A percentile compares a stretch with the other conserved stretches of the same genome.
phyloP scores from a whole-genome alignment of 2,888 invertebrate species.

The Nemoura dubitans region DNA sequence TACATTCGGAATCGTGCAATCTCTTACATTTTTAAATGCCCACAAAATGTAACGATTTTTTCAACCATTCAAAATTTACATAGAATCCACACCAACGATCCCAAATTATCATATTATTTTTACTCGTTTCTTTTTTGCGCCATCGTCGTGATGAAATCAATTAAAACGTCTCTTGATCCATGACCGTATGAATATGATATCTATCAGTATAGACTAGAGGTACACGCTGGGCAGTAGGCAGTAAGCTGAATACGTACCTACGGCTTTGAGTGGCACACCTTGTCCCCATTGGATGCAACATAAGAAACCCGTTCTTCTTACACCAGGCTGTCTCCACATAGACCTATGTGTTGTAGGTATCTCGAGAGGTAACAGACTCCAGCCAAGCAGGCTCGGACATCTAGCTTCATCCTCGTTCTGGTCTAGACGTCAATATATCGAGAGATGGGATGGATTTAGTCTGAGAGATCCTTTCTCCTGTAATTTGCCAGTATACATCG shows the following conservation, averaged over 20 bases:
- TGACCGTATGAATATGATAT: slow-evolving; percentile 1
- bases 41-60: not conserved
- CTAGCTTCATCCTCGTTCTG: no score
- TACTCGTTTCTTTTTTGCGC: not conserved
- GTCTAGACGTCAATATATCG: not conserved
- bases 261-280: not conserved
- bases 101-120: not conserved
- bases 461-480: slow-evolving; percentile 3
- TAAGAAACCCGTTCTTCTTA: not conserved
- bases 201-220: not conserved
- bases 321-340: not conserved
- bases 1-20: not conserved
- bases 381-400: not conserved
- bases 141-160: slow-evolving; percentile 24
- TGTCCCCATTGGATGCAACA: not conserved
- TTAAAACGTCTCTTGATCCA: not conserved
- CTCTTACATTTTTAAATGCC: not conserved
- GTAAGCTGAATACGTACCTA: no score
- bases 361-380: no score
- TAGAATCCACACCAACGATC: not conserved
- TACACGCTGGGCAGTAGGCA: not conserved
- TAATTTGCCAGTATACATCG: not conserved
- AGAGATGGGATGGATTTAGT: not conserved
- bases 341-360: not conserved
- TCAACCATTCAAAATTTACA: not conserved